Evolutionary conservation across 2,797 vertebrate species (phyloP).

Genomic region (Euphonia xanthogaster): DNA sequence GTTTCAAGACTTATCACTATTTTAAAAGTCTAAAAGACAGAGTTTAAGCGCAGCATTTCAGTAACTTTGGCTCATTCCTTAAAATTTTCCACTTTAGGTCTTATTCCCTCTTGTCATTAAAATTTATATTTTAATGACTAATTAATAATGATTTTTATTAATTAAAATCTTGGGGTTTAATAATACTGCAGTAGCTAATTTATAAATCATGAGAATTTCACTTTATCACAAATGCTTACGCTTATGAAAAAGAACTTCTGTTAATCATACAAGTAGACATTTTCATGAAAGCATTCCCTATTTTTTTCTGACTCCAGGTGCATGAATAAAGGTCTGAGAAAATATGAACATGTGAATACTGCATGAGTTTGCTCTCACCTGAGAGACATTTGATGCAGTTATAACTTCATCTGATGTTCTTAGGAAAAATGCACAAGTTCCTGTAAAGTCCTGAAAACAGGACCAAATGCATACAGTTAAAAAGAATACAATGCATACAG

Average conservation of each 20-base stretch:
- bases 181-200: background rate
- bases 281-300: background rate
- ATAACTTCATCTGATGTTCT: conserved; percentile 77
- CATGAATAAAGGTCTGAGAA: background rate
- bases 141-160: background rate
- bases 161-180: background rate
- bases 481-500: background rate
- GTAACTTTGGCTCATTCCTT: background rate
- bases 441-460: conserved; percentile 74
- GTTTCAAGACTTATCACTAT: background rate
- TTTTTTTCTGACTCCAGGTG: background rate
- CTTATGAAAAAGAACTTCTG: background rate
- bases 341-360: background rate
- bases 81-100: background rate
- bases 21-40: background rate
- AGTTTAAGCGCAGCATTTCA: background rate
- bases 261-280: background rate
- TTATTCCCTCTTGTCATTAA: background rate
- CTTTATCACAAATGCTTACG: background rate
- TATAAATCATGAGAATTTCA: background rate
- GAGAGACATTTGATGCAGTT: conserved; percentile 78
- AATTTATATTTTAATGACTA: background rate
- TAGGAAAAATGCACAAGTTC: conserved; percentile 83
- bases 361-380: conserved; percentile 70
- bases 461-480: background rate